Evolutionary conservation across 2,888 invertebrate species (phyloP).

Genomic region (Seira ritae): DNA sequence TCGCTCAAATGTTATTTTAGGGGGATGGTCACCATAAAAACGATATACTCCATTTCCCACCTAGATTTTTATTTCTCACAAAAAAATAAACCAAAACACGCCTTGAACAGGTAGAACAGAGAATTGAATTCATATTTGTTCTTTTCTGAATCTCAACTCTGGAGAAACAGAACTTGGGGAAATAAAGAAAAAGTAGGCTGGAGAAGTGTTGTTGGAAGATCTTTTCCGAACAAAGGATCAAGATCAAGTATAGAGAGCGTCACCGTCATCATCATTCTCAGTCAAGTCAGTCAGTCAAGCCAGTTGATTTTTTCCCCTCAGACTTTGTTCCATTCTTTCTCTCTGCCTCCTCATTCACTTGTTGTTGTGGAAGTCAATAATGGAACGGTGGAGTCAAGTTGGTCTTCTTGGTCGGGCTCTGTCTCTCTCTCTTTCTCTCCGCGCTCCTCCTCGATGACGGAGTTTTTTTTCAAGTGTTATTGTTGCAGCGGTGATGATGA

Average conservation of each 20-base stretch:
- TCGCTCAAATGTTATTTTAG: too few species aligned
- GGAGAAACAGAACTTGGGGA: slow-evolving; percentile 34
- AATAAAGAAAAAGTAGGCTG: slow-evolving; percentile 37
- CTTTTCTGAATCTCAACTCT: slow-evolving; percentile 23
- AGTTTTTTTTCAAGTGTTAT: slow-evolving; percentile 35
- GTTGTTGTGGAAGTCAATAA: slow-evolving; percentile 43
- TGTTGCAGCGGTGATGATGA: slow-evolving; percentile 42
- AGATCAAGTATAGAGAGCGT: too few species aligned
- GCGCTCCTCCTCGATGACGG: slow-evolving; percentile 54
- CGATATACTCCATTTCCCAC: slow-evolving; percentile 42
- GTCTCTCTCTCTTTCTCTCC: slow-evolving; percentile 2
- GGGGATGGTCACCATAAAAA: too few species aligned
- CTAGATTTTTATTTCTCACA: slow-evolving; percentile 41
- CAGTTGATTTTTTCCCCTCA: slow-evolving; percentile 49
- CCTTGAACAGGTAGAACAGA: background rate
- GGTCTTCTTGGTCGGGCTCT: background rate
- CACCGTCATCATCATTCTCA: slow-evolving; percentile 34
- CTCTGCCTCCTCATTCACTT: background rate
- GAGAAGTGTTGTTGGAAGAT: slow-evolving; percentile 27
- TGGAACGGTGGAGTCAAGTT: slow-evolving; percentile 62
- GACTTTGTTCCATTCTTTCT: slow-evolving; percentile 11
- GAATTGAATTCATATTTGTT: slow-evolving; percentile 29
- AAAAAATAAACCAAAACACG: too few species aligned
- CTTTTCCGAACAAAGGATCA: slow-evolving; percentile 4
- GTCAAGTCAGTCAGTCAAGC: too few species aligned